Evolutionary conservation across 2,797 vertebrate genomes (phyloP).

Genomic region (Dendrocincla fuliginosa): DNA sequence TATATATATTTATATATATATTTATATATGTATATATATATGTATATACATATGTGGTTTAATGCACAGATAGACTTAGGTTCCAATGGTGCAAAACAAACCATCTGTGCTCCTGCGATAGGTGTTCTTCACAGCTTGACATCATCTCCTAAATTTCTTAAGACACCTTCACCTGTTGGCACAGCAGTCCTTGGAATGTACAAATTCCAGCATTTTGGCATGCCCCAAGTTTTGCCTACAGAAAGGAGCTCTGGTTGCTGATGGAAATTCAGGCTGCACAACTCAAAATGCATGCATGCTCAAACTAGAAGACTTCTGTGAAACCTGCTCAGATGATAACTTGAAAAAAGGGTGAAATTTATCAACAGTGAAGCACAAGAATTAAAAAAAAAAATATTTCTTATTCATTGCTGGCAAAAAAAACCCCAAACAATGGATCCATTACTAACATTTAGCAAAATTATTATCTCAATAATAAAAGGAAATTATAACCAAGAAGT

Average conservation of each 20-base stretch:
- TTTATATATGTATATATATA: too few relatives aligned
- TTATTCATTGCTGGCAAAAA: rapidly evolving
- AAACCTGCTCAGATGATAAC: background rate
- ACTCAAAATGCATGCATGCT: background rate
- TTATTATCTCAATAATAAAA: background rate
- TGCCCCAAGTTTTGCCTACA: background rate
- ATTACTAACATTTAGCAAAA: background rate
- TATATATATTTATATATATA: rapidly evolving
- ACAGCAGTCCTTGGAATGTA: background rate
- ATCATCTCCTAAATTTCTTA: background rate
- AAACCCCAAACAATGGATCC: background rate
- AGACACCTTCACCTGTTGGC: background rate
- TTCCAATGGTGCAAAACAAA: background rate
- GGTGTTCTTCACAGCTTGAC: background rate
- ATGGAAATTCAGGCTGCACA: background rate
- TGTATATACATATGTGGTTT: background rate
- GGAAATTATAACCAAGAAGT: background rate
- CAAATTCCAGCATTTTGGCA: background rate
- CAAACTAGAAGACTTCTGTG: background rate
- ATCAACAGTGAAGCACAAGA: background rate
- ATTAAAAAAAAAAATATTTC: background rate
- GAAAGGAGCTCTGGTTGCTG: background rate
- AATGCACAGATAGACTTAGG: background rate
- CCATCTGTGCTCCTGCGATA: background rate
- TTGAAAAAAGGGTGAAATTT: background rate